These are phyloP conservation scores for Megalops atlanticus DNA, from an alignment of 2,113 vertebrate genomes.

Conservation along the genomic window DNA sequence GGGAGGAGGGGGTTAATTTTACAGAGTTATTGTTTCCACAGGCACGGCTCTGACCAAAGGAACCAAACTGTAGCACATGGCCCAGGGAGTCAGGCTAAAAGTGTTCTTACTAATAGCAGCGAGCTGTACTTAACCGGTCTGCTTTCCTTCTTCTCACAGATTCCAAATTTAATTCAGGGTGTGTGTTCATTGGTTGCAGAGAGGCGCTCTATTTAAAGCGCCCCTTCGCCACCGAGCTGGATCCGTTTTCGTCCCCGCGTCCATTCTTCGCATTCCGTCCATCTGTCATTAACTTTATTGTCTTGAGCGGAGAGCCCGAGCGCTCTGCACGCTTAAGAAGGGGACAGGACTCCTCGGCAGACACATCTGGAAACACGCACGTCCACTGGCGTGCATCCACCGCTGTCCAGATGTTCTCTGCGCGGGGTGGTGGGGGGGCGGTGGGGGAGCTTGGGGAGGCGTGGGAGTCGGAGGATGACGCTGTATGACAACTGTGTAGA, in stretches of 20 bases:
- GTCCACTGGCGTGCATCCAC: not conserved
- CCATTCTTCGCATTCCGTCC: not conserved
- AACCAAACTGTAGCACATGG: not conserved
- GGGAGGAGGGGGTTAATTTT: no score
- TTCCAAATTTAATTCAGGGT: no score
- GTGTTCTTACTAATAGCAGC: not conserved
- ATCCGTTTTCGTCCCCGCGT: not conserved
- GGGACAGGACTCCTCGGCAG: no score
- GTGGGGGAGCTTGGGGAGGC: not conserved
- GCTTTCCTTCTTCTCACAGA: no score
- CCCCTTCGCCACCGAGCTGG: no score
- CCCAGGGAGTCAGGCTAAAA: not conserved
- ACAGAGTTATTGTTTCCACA: no score
- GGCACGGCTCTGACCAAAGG: not conserved
- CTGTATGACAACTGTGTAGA: not conserved
- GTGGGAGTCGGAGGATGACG: not conserved
- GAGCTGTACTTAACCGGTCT: no score
- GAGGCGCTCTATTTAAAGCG: not conserved
- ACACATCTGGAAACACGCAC: not conserved
- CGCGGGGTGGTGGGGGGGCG: not conserved
- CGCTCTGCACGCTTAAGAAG: not conserved
- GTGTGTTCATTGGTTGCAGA: no score
- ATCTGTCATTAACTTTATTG: not conserved
- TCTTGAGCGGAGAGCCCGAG: not conserved
- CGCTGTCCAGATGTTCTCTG: constrained; percentile 18